A percentile compares a stretch with the other conserved stretches of the same genome.
These are phyloP conservation scores for Grammomys surdaster DNA, from an alignment of 2,113 vertebrate genomes.

Conservation along the genomic window DNA sequence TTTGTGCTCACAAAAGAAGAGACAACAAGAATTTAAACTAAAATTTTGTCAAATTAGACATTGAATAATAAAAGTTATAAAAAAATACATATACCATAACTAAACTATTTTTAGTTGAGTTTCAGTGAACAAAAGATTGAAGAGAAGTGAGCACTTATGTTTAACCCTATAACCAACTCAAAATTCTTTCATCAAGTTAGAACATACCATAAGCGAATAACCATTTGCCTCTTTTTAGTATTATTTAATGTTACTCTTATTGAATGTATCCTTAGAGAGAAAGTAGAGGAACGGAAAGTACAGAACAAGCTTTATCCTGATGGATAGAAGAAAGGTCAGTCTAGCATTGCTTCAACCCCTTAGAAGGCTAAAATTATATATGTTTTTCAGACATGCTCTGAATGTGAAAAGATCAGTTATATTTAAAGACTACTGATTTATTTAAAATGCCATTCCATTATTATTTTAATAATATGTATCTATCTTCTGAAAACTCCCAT, in stretches of 20 bases:
- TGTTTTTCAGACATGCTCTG: background rate
- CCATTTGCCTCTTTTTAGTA: background rate
- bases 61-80: background rate
- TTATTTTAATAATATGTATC: background rate
- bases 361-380: background rate
- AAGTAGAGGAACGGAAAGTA: background rate
- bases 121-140: background rate
- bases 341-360: background rate
- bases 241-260: background rate
- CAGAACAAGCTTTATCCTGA: background rate
- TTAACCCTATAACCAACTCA: background rate
- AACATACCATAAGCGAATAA: background rate
- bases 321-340: background rate
- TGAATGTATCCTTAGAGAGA: background rate
- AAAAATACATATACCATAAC: background rate
- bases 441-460: constrained; percentile 4
- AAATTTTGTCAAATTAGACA: background rate
- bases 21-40: background rate
- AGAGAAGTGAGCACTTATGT: background rate
- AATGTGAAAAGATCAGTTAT: background rate
- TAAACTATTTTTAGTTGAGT: background rate
- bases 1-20: background rate
- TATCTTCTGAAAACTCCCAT: background rate
- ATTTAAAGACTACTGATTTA: background rate
- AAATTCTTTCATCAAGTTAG: background rate